phyloP scores from a whole-genome alignment of 2,888 invertebrate species.

The Tenthredo scrophulariae region DNA sequence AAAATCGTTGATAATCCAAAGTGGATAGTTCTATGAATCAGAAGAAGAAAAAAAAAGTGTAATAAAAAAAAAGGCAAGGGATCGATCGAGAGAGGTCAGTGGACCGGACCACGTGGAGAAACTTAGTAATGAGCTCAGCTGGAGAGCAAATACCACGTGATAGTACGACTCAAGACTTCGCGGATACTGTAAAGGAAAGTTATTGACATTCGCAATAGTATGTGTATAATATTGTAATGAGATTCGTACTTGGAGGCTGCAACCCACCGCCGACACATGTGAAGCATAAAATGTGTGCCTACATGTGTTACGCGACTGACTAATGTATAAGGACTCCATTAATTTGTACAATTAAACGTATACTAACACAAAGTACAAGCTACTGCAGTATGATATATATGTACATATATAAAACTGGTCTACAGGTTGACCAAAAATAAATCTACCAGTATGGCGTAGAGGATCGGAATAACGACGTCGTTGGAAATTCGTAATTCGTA shows the following conservation, averaged over 20 bases:
- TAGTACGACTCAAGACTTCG: not conserved
- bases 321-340: not conserved
- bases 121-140: slow-evolving; percentile 20
- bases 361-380: not conserved
- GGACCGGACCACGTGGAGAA: not conserved
- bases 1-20: not conserved
- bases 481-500: too few species aligned
- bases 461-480: too few species aligned
- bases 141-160: not conserved
- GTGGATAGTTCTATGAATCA: not conserved
- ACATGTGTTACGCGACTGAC: slow-evolving; percentile 11
- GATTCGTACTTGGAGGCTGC: not conserved
- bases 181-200: slow-evolving; percentile 5
- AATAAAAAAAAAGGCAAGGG: not conserved
- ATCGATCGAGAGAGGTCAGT: not conserved
- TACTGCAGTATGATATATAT: not conserved
- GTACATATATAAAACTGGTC: not conserved
- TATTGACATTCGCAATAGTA: slow-evolving; percentile 24
- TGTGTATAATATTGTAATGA: slow-evolving; percentile 6
- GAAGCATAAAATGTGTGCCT: not conserved
- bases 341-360: slow-evolving; percentile 15
- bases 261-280: not conserved
- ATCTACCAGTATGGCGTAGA: not conserved
- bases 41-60: too few species aligned
- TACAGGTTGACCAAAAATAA: not conserved